Conservation (phyloP, 2,113 vertebrate species). For the Carettochelys insculpta region DNA sequence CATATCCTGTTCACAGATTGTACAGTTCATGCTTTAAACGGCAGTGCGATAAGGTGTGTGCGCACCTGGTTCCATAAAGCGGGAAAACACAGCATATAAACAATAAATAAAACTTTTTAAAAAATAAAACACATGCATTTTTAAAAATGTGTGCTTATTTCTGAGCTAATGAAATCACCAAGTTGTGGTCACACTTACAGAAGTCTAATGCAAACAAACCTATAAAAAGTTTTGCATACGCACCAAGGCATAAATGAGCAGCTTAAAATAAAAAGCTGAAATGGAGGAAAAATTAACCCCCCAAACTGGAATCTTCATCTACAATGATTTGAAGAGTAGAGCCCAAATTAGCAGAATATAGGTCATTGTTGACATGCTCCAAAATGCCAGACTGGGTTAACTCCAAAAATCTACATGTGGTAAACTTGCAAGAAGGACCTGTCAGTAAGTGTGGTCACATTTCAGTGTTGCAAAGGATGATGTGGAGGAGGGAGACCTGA, state of each 20-base stretch:
- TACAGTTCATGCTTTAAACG: not conserved
- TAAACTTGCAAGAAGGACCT: not conserved
- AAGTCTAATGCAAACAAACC: not conserved
- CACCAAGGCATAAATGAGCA: not conserved
- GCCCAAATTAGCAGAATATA: not conserved
- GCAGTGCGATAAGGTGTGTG: not conserved
- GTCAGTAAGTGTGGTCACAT: constrained; percentile 40
- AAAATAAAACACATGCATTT: not conserved
- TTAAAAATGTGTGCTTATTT: not conserved
- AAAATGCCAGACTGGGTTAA: not conserved
- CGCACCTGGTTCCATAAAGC: not conserved
- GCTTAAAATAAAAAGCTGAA: not conserved
- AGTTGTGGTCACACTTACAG: not conserved
- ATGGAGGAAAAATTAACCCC: not conserved
- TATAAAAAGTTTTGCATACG: not conserved
- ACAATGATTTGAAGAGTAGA: not conserved
- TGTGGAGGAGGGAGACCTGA: not conserved
- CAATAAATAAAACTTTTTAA: not conserved
- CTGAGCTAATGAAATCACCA: not conserved
- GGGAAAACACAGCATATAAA: not conserved
- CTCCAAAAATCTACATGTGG: not conserved
- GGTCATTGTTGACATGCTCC: not conserved
- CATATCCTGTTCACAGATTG: not conserved
- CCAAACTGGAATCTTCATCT: not conserved
- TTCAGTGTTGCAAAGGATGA: not conserved